Evolutionary conservation across 1,140 invertebrate genomes (phyloP), one percentile per base, ranked within the genome.

Genomic region (Diorhabda carinulata): DNA sequence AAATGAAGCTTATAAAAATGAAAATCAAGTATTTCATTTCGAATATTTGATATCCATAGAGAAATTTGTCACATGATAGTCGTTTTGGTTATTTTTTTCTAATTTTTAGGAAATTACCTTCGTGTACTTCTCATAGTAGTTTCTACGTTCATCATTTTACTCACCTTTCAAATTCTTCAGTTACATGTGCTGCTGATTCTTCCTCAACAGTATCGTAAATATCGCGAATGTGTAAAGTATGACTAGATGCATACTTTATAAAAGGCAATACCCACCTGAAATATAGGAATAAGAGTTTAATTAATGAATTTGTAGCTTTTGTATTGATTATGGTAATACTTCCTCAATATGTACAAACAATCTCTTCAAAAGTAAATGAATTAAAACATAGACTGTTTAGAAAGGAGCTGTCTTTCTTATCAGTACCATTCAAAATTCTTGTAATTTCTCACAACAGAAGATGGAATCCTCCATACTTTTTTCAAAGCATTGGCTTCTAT

Each of bases 251-350:
- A 57, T 43, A 40, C 57, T 65, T 65, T 0, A 65, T 9, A n/a
- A 57, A 57, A 40, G 47, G 64, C 0, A 65, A 44, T 41, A 65
- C 41, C 64, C 64, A 65, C n/a, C 64, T 65, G 40, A 41, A 65
- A 57, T 4, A 8, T 7, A 42, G 0, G n/a, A n/a, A 57, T 45
- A 3, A 60, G 10, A 25, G 25, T 25, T 25, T 25, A 25, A 25
- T 25, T 25, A 25, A 25, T 25, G 25, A 25, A 25, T 25, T 25
- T n/a, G n/a, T n/a, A n/a, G n/a, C n/a, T n/a, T n/a, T n/a, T n/a
- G n/a, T n/a, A n/a, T n/a, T 25, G 25, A 25, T 25, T 25, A 25
- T 25, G 25, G 25, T 25, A 25, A 25, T 25, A 25, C 1, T 1
- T 25, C 2, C 25, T 25, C 25, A 25, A 25, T 1, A 1, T 25